These are phyloP conservation scores for Montifringilla adamsi DNA, from an alignment of 2,113 vertebrate genomes.

Conservation along the genomic window DNA sequence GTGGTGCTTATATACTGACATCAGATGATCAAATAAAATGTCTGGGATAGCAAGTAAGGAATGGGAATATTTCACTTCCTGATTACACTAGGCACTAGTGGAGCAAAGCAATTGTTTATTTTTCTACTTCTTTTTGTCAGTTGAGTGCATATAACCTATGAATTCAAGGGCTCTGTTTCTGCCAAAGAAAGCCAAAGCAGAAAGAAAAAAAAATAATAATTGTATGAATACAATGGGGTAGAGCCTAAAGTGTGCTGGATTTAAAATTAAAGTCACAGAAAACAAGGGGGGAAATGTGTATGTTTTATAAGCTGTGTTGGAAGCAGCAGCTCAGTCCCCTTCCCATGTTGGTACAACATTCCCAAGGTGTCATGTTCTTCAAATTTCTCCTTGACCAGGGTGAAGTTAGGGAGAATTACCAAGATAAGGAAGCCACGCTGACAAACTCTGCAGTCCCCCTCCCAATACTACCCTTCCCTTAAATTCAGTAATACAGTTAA, in stretches of 20 bases:
- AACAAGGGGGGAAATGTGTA: not conserved
- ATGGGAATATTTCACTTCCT: not conserved
- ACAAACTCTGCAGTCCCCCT: not conserved
- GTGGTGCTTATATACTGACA: not conserved
- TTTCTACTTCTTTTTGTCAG: not conserved
- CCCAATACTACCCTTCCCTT: not conserved
- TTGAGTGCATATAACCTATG: not conserved
- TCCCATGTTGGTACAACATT: not conserved
- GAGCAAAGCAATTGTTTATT: not conserved
- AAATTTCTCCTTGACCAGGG: not conserved
- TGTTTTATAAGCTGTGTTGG: not conserved
- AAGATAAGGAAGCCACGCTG: not conserved
- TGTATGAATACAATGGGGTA: rapidly evolving
- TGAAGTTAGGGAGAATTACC: not conserved
- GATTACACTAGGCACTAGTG: not conserved
- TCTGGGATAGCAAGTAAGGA: not conserved
- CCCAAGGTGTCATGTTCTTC: not conserved
- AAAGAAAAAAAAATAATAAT: not conserved
- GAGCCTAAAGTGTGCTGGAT: not conserved
- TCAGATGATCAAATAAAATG: not conserved
- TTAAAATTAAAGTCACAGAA: not conserved
- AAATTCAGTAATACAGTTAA: not conserved
- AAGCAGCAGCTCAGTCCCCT: not conserved
- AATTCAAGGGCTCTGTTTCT: not conserved
- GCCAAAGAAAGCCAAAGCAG: not conserved